Conservation (phyloP, 2,797 vertebrate genomes). For the Cheirogaleus major region DNA sequence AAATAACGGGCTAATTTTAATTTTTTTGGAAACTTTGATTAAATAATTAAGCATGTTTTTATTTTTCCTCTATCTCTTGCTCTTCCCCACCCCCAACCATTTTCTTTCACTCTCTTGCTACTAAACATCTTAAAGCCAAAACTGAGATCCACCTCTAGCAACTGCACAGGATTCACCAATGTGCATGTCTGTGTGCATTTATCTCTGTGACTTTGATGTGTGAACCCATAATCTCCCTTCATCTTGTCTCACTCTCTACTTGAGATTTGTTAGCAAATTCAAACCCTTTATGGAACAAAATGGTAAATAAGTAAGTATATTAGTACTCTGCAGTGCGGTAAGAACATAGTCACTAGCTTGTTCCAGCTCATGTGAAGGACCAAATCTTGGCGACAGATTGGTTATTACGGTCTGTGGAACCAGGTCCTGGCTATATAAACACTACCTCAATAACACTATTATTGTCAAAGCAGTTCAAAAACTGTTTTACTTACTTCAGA, state of each 20-base stretch:
- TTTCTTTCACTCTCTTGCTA: neutral
- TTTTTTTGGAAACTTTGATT: neutral
- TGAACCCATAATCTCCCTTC: neutral
- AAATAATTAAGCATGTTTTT: neutral
- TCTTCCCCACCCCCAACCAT: neutral
- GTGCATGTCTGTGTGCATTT: neutral
- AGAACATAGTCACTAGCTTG: neutral
- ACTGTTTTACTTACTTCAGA: constrained; percentile 27
- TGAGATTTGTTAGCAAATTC: neutral
- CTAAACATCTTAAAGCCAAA: neutral
- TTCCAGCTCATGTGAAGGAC: neutral
- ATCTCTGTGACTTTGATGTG: neutral
- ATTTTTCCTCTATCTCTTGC: neutral
- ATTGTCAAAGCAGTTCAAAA: constrained; percentile 48
- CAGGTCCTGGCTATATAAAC: neutral
- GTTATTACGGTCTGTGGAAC: neutral
- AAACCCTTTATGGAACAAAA: neutral
- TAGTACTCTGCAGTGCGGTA: neutral
- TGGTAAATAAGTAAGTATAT: neutral
- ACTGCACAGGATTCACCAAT: neutral
- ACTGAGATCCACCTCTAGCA: neutral
- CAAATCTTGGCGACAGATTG: neutral
- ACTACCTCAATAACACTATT: neutral
- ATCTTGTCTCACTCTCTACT: neutral
- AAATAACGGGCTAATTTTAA: neutral